Conservation (phyloP, 2,113 vertebrate genomes). For the Mionectes macconnelli region DNA sequence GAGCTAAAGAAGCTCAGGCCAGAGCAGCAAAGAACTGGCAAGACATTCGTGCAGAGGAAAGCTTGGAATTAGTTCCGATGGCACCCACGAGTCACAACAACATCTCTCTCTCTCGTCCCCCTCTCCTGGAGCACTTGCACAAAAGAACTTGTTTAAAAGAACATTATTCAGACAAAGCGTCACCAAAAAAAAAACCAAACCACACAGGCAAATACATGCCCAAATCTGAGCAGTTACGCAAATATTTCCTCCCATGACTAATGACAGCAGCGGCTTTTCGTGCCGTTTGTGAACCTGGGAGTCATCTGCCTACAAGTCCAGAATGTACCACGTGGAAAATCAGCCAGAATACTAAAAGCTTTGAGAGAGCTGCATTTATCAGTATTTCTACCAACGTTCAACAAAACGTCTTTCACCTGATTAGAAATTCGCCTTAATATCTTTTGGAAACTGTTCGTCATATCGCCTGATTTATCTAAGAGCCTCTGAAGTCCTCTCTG, state of each 20-base stretch:
- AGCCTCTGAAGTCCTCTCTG: neutral
- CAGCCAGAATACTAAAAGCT: neutral
- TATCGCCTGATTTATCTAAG: neutral
- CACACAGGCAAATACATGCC: conserved; percentile 34
- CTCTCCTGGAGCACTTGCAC: neutral
- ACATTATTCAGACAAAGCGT: neutral
- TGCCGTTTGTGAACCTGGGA: neutral
- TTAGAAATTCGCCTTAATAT: neutral
- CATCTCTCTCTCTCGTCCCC: accelerated
- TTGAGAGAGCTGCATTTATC: neutral
- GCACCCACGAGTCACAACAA: neutral
- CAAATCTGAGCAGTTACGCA: neutral
- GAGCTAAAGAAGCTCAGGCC: conserved; percentile 33
- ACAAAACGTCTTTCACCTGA: neutral
- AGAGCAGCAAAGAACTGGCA: conserved; percentile 2
- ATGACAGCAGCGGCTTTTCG: neutral
- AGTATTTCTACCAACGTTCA: neutral
- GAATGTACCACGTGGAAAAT: neutral
- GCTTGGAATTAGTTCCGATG: neutral
- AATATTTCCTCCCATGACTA: conserved; percentile 34
- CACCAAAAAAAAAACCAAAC: neutral
- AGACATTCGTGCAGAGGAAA: conserved; percentile 38
- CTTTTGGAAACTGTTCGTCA: neutral
- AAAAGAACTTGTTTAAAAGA: neutral
- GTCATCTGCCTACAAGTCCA: neutral